Evolutionary conservation across 2,797 vertebrate genomes (phyloP).

Genomic region (Mormyrus hasselquistii): DNA sequence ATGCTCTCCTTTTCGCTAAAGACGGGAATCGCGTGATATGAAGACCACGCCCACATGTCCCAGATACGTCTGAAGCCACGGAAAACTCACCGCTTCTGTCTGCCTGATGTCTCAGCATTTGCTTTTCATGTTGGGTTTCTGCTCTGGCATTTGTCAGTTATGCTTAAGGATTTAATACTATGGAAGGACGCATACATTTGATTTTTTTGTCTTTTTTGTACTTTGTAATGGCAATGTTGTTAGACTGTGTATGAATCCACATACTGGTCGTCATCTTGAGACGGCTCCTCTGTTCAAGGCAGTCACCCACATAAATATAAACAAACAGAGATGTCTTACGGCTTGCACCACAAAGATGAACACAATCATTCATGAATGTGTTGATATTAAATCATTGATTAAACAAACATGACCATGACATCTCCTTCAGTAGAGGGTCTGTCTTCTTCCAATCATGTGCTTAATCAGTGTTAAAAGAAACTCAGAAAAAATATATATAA

Average conservation of each 20-base stretch:
- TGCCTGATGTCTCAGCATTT: not conserved
- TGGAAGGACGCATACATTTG: not conserved
- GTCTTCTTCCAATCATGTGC: not conserved
- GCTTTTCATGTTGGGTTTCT: not conserved
- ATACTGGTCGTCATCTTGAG: not conserved
- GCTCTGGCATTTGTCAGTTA: not conserved
- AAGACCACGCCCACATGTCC: not conserved
- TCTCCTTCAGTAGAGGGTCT: not conserved
- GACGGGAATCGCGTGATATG: slow-evolving; percentile 14
- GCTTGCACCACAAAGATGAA: not conserved
- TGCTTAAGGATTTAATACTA: not conserved
- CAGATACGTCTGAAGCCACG: not conserved
- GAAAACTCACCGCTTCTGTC: not conserved
- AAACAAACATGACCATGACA: not conserved
- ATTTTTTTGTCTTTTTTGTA: not conserved
- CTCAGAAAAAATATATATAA: not conserved
- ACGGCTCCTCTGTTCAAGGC: not conserved
- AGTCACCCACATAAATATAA: not conserved
- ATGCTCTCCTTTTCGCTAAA: not conserved
- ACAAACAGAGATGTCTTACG: not conserved
- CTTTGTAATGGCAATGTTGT: not conserved
- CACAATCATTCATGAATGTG: not conserved
- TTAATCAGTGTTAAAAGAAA: not conserved
- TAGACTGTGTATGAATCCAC: not conserved
- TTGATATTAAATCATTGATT: not conserved